Percentiles rank a stretch among this genome's conserved stretches.
Evolutionary conservation across 2,797 vertebrate genomes (phyloP).

Genomic region (Peromyscus melanophrys): DNA sequence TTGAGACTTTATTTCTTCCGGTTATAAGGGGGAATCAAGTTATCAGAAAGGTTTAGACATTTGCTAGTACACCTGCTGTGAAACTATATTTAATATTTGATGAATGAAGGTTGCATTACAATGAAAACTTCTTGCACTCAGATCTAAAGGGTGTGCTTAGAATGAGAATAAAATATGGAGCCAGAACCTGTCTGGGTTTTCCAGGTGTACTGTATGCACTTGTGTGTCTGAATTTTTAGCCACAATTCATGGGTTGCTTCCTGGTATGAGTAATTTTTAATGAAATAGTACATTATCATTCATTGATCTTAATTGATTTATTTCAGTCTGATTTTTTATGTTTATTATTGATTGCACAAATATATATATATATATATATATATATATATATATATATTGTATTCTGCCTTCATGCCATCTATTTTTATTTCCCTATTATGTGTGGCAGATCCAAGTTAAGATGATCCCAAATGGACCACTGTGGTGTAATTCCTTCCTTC

Average conservation of each 20-base stretch:
- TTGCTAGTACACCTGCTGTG: background rate
- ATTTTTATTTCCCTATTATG: rapidly evolving
- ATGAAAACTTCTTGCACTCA: background rate
- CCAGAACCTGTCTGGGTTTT: rapidly evolving
- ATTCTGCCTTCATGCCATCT: background rate
- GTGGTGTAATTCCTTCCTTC: rapidly evolving
- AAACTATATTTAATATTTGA: background rate
- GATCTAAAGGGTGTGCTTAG: background rate
- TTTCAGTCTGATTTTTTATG: background rate
- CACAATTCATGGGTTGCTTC: background rate
- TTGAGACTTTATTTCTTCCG: background rate
- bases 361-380: rapidly evolving
- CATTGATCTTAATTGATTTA: background rate
- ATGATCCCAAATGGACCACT: rapidly evolving
- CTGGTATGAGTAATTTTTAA: background rate
- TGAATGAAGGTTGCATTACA: background rate
- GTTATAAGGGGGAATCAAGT: rapidly evolving
- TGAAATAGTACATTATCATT: background rate
- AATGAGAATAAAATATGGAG: background rate
- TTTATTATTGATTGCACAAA: background rate
- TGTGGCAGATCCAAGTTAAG: rapidly evolving
- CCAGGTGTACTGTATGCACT: rapidly evolving
- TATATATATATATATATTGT: too few species aligned
- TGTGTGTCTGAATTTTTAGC: background rate
- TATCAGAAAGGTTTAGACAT: background rate